Percentiles rank a stretch among this genome's conserved stretches.
Conservation (phyloP, 2,888 invertebrate genomes). For the Imbricaverruca yamaguchii region DNA sequence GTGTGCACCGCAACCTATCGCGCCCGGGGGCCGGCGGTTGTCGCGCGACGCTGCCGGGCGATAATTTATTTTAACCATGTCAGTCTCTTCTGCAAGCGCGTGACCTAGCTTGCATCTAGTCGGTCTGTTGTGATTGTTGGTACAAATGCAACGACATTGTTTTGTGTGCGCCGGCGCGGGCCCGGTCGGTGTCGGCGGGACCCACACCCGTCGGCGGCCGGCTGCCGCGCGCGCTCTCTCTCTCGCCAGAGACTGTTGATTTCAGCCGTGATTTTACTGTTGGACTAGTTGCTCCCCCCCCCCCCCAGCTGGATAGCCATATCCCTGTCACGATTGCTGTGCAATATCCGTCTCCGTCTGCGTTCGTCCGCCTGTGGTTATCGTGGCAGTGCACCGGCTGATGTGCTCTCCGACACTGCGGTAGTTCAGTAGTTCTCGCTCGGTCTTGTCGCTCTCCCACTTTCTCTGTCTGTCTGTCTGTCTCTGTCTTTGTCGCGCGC, state of each 20-base stretch:
- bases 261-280: slow-evolving; percentile 11
- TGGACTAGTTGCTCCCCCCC: background rate
- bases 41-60: background rate
- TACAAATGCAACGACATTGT: slow-evolving; percentile 13
- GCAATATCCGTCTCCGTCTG: background rate
- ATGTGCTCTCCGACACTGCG: background rate
- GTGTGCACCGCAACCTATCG: too few species aligned
- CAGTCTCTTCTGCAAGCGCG: slow-evolving; percentile 12
- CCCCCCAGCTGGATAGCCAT: background rate
- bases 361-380: too few species aligned
- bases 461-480: background rate
- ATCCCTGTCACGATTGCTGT: background rate
- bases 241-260: background rate
- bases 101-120: slow-evolving; percentile 19
- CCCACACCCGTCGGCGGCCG: background rate
- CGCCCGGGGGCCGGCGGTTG: background rate
- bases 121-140: slow-evolving; percentile 20
- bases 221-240: background rate
- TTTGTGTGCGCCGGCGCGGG: background rate
- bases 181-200: background rate
- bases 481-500: too few species aligned
- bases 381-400: too few species aligned
- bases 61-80: slow-evolving; percentile 16
- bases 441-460: background rate
- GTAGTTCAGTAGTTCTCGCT: background rate